Conservation (phyloP, 2,888 invertebrate genomes). For the Lithosia quadra region DNA sequence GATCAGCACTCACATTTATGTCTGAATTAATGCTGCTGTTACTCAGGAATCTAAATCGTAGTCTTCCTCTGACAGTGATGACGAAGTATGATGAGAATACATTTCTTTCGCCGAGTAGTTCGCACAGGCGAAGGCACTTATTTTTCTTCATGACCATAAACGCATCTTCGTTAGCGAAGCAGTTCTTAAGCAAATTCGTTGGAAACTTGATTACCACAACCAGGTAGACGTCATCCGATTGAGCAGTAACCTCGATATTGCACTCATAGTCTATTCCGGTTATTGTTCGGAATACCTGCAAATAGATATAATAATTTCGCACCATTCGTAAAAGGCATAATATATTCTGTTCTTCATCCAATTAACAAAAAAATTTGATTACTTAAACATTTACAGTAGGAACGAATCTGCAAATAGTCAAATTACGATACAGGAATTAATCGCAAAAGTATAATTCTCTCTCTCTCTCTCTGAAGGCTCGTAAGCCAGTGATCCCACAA, state of each 20-base stretch:
- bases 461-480: too few species aligned
- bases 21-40: slow-evolving; percentile 79
- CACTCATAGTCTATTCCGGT: slow-evolving; percentile 73
- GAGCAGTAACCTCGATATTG: slow-evolving; percentile 68
- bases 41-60: slow-evolving; percentile 72
- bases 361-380: too few species aligned
- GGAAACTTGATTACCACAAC: slow-evolving; percentile 73
- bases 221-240: slow-evolving; percentile 47
- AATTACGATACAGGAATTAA: too few species aligned
- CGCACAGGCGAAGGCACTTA: slow-evolving; percentile 67
- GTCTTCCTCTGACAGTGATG: slow-evolving; percentile 57
- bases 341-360: too few species aligned
- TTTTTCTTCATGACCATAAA: slow-evolving; percentile 66
- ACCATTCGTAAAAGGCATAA: not conserved
- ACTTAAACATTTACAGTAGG: too few species aligned
- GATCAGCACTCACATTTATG: slow-evolving; percentile 65
- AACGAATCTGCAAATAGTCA: too few species aligned
- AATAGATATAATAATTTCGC: slow-evolving; percentile 17
- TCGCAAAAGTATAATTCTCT: too few species aligned
- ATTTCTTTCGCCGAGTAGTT: slow-evolving; percentile 51
- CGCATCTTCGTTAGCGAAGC: slow-evolving; percentile 63
- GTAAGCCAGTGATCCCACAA: too few species aligned
- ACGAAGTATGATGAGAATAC: slow-evolving; percentile 61
- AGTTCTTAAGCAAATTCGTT: slow-evolving; percentile 62
- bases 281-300: slow-evolving; percentile 73